Evolutionary conservation across 2,113 vertebrate genomes (phyloP).

Genomic region (Sphaerodactylus townsendi): DNA sequence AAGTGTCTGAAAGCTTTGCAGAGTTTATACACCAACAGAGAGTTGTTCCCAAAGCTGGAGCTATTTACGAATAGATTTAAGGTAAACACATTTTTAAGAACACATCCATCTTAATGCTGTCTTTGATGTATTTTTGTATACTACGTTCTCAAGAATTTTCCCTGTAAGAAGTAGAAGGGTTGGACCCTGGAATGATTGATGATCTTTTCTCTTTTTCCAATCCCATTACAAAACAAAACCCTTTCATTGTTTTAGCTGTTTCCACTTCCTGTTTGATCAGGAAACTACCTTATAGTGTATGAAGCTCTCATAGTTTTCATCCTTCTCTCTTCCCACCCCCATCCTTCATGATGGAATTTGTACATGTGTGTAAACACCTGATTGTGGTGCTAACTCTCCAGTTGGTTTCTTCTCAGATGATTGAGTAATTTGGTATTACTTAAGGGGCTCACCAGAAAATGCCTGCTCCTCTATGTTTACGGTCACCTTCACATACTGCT

Average conservation of each 20-base stretch:
- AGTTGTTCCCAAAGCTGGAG: slow-evolving; percentile 96
- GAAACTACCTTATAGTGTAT: neutral
- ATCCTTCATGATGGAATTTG: too few species aligned
- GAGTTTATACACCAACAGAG: slow-evolving; percentile 97
- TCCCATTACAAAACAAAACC: neutral
- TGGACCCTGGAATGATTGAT: neutral
- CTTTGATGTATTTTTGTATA: too few species aligned
- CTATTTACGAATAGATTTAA: slow-evolving; percentile 99
- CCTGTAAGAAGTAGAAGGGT: too few species aligned
- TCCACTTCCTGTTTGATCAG: neutral
- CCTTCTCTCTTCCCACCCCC: too few species aligned
- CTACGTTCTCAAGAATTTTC: too few species aligned
- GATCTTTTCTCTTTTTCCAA: neutral
- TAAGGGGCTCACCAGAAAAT: neutral
- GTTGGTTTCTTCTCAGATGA: too few species aligned
- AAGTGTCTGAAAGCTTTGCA: slow-evolving; percentile 99
- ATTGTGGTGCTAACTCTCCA: too few species aligned
- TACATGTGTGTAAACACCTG: too few species aligned
- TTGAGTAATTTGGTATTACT: too few species aligned
- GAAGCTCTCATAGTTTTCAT: neutral
- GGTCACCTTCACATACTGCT: neutral
- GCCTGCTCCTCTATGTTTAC: neutral
- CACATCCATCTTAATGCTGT: neutral
- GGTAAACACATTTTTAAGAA: slow-evolving; percentile 75
- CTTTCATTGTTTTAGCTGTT: neutral